Conservation (phyloP, 2,888 invertebrate species). For the Papilio gigon region DNA sequence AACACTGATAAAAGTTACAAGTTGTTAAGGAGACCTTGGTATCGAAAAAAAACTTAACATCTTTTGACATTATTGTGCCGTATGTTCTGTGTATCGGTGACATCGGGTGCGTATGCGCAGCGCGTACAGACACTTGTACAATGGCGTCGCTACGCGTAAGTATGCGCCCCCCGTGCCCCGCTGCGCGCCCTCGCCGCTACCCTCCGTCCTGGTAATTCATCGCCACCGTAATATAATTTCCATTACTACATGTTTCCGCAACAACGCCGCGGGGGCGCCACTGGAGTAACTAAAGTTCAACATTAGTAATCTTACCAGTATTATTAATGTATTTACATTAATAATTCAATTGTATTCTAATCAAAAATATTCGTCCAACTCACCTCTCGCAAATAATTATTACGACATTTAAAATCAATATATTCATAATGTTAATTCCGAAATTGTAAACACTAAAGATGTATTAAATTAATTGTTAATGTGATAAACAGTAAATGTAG, state of each 20-base stretch:
- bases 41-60: no score
- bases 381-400: background rate
- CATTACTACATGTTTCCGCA: no score
- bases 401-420: background rate
- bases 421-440: background rate
- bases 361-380: no score
- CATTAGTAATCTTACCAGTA: background rate
- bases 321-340: no score
- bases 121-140: conserved; percentile 65
- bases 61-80: background rate
- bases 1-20: no score
- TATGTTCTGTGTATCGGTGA: conserved; percentile 31
- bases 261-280: conserved; percentile 20
- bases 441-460: background rate
- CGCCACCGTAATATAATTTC: conserved; percentile 25
- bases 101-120: conserved; percentile 56
- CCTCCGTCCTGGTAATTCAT: conserved; percentile 35
- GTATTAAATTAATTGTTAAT: conserved; percentile 9
- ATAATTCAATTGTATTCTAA: no score
- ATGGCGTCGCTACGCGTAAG: conserved; percentile 70
- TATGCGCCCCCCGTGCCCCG: conserved; percentile 62
- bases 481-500: conserved; percentile 23
- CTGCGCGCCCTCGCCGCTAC: background rate
- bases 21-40: no score
- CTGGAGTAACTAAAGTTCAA: background rate